Base-by-base conservation (phyloP, 2,797 vertebrate genomes). In the Spondyliosoma cantharus region DNA sequence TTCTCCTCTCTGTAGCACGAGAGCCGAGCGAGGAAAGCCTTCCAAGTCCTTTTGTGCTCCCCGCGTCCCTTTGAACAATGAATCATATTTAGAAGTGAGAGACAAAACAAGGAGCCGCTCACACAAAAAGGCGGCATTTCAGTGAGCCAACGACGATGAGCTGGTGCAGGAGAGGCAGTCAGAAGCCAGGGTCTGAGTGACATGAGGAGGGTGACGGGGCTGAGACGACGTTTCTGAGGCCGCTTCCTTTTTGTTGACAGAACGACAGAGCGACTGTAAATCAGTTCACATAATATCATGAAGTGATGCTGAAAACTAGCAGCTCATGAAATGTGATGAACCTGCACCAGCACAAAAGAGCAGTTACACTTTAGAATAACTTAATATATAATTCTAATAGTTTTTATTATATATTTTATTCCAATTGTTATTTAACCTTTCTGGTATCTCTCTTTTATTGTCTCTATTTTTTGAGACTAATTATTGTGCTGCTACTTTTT, bases 11-110 rank as follows among this genome's bases (percentile, higher is more conserved):
- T 64, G 69, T 53, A 13, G 80, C 72, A 32, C 17, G 9, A 74
- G 63, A 78, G 80, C 64, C 12, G 58, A 78, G 71, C 37, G 12
- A 82, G 70, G 74, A 64, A 59, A 86, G 60, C 76, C 62, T 86
- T 87, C 84, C 84, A 79, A 86, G 76, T 86, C 72, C 79, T 81
- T 89, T 89, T 90, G 87, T 91, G 68, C 74, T 78, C 80, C 63
- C 43, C 42, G 60, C 74, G 82, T 90, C 85, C 72, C 76, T 90
- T 87, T 90, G 86, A 91, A 91, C 84, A 89, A 89, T 83, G 81
- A 90, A 81, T 90, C 84, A 80, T 75, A 78, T 88, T 90, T 84
- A 85, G 77, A 56, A 50, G 62, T 12, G 9, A 86, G 76, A 86
- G 65, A 74, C 48, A 75, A 79, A 81, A 82, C 72, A 58, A 73